These are phyloP conservation scores for Bactericera cockerelli DNA, from an alignment of 1,140 invertebrate genomes.

Conservation along the genomic window DNA sequence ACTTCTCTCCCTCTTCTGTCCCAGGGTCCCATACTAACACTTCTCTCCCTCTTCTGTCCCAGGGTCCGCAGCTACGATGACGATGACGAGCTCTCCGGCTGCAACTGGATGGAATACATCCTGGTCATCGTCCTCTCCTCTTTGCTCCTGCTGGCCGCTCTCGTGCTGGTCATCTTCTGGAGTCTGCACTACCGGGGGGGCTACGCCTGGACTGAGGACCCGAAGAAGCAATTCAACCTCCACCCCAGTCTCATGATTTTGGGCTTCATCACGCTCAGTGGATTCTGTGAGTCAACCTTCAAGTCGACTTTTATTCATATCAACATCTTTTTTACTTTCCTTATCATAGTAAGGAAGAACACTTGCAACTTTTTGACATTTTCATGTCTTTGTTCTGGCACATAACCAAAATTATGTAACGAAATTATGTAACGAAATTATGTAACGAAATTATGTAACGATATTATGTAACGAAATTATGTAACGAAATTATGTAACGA, in stretches of 20 bases:
- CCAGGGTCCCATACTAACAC: no score
- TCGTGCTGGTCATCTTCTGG: conserved; percentile 60
- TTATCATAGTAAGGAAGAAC: no score
- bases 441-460: no score
- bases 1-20: no score
- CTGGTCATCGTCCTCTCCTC: conserved; percentile 51
- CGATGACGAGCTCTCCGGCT: conserved; percentile 48
- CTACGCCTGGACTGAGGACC: conserved; percentile 54
- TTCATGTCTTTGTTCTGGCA: no score
- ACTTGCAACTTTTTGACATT: no score
- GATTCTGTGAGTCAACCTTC: conserved; percentile 79
- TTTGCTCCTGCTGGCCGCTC: conserved; percentile 49
- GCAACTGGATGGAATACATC: conserved; percentile 54
- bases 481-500: no score
- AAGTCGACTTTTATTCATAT: no score
- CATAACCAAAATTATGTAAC: no score
- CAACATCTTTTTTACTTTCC: no score
- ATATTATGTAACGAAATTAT: no score
- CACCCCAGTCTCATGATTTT: conserved; percentile 71
- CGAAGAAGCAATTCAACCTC: conserved; percentile 57
- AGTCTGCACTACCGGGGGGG: conserved; percentile 54
- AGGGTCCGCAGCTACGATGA: conserved; percentile 47
- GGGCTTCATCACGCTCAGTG: conserved; percentile 67
- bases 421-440: no score
- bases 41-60: conserved; percentile 26